A percentile compares a stretch with the other conserved stretches of the same genome.
Conservation (phyloP, 1,140 invertebrate species). For the Calosoma granatense region DNA sequence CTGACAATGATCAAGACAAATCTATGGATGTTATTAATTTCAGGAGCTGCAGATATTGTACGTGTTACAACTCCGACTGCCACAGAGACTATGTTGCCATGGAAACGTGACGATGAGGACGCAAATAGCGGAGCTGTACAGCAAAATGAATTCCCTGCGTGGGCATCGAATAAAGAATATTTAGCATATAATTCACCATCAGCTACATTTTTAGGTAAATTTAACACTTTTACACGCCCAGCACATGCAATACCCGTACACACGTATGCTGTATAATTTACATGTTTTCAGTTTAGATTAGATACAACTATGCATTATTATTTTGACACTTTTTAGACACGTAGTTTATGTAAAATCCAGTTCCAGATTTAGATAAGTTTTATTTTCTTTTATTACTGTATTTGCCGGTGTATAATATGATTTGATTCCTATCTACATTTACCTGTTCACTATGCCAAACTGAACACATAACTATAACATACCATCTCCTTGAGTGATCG, state of each 20-base stretch:
- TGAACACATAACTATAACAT: too few species aligned
- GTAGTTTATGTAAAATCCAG: too few species aligned
- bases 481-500: too few species aligned
- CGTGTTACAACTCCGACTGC: conserved; percentile 75
- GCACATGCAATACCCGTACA: neutral
- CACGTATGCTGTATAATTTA: conserved; percentile 6
- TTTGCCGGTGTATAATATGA: too few species aligned
- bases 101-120: conserved; percentile 72
- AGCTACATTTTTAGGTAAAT: conserved; percentile 75
- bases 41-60: conserved; percentile 40
- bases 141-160: conserved; percentile 82
- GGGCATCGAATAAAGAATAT: conserved; percentile 89
- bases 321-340: conserved; percentile 11
- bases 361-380: too few species aligned
- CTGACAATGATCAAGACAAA: too few species aligned
- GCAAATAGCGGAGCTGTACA: conserved; percentile 58
- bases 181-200: conserved; percentile 84
- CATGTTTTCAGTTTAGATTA: conserved; percentile 10
- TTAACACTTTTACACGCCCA: conserved; percentile 7
- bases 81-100: conserved; percentile 76
- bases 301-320: conserved; percentile 11
- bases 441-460: too few species aligned
- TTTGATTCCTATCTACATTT: too few species aligned
- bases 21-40: neutral
- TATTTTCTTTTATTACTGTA: too few species aligned